phyloP scores from a whole-genome alignment of 1,140 invertebrate genomes.

The silkworm (Bombyx mori) region ASM3026992v2 NC_085129.1:5522001-5522500 shows the following conservation, averaged over 20 bases:
- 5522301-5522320: conserved; percentile 49
- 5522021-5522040: conserved; percentile 12
- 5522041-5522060: conserved; percentile 16
- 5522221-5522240: conserved; percentile 65
- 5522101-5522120: conserved; percentile 2
- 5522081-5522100: not conserved
- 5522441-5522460: too few relatives aligned
- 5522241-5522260: conserved; percentile 31
- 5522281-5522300: conserved; percentile 46
- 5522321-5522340: conserved; percentile 63
- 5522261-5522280: conserved; percentile 46
- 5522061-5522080: conserved; percentile 1
- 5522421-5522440: too few relatives aligned
- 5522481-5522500: conserved; percentile 1
- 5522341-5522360: conserved; percentile 5
- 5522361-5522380: too few relatives aligned
- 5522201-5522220: conserved; percentile 36
- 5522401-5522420: too few relatives aligned
- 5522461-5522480: too few relatives aligned
- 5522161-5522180: conserved; percentile 16
- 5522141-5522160: conserved; percentile 48
- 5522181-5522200: conserved; percentile 16
- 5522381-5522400: too few relatives aligned
- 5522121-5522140: too few relatives aligned
- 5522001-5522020: conserved; percentile 25